These are phyloP conservation scores for Helicoverpa armigera DNA, from an alignment of 1,140 invertebrate species.

Conservation along the genomic window DNA sequence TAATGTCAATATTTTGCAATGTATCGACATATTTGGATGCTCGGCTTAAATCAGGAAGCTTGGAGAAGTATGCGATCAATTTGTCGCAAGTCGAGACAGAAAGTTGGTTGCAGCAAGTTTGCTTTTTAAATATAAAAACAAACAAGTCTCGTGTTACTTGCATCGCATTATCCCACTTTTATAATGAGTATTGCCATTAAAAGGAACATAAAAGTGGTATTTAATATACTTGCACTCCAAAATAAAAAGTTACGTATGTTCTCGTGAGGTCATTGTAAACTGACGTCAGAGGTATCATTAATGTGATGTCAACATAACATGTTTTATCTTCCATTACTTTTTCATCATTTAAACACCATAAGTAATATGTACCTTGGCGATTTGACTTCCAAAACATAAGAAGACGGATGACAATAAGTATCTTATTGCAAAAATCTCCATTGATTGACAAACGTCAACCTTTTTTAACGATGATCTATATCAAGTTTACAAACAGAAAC, in stretches of 20 bases:
- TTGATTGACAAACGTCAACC: too few relatives aligned
- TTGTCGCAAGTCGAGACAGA: constrained; percentile 16
- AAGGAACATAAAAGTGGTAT: constrained; percentile 1
- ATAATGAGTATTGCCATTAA: constrained; percentile 36
- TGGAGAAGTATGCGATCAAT: constrained; percentile 31
- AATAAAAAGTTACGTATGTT: constrained; percentile 20
- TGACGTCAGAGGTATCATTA: constrained; percentile 1
- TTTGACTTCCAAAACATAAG: neutral
- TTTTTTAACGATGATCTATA: neutral
- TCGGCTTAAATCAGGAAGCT: constrained; percentile 10
- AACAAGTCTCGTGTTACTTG: constrained; percentile 11
- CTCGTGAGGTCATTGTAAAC: constrained; percentile 9
- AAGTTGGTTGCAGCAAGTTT: neutral
- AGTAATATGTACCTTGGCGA: too few relatives aligned
- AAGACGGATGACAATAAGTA: too few relatives aligned
- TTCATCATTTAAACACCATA: too few relatives aligned
- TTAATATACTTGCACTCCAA: neutral
- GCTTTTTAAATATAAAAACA: constrained; percentile 26
- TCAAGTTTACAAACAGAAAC: neutral
- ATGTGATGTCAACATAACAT: neutral
- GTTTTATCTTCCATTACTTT: too few relatives aligned
- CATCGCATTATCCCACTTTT: constrained; percentile 38
- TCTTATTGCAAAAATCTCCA: too few relatives aligned
- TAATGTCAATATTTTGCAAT: constrained; percentile 23
- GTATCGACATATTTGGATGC: constrained; percentile 38